Percentiles rank a stretch among this genome's conserved stretches.
Conservation (phyloP, 2,888 invertebrate species). For the Lycaena phlaeas region DNA sequence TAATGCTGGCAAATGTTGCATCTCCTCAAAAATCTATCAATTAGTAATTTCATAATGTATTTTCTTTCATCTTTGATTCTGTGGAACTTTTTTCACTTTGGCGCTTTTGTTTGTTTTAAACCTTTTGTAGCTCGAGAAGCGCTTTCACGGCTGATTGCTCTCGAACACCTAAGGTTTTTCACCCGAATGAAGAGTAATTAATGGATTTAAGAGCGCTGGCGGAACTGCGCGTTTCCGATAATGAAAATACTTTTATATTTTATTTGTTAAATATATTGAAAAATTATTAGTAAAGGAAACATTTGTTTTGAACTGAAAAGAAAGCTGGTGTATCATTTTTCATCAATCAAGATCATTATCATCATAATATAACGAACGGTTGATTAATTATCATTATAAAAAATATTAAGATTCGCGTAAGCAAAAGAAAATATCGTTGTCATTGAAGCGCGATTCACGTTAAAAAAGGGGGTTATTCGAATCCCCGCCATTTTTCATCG, state of each 20-base stretch:
- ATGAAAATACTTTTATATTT: neutral
- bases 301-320: no score
- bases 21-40: neutral
- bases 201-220: conserved; percentile 2
- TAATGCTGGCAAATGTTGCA: neutral
- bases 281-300: neutral
- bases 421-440: no score
- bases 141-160: conserved; percentile 1
- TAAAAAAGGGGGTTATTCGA: no score
- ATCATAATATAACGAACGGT: no score
- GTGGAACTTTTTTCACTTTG: neutral
- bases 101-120: neutral
- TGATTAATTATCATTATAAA: no score
- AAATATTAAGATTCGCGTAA: no score
- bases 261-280: neutral
- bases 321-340: no score
- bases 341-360: no score
- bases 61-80: neutral
- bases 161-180: conserved; percentile 1
- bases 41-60: neutral
- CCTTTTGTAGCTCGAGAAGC: neutral
- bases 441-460: no score
- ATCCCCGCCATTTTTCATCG: no score
- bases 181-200: neutral
- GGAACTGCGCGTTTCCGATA: neutral